These are phyloP conservation scores for Xanthostigma xanthostigma DNA, from an alignment of 2,888 invertebrate species.

Conservation along the genomic window DNA sequence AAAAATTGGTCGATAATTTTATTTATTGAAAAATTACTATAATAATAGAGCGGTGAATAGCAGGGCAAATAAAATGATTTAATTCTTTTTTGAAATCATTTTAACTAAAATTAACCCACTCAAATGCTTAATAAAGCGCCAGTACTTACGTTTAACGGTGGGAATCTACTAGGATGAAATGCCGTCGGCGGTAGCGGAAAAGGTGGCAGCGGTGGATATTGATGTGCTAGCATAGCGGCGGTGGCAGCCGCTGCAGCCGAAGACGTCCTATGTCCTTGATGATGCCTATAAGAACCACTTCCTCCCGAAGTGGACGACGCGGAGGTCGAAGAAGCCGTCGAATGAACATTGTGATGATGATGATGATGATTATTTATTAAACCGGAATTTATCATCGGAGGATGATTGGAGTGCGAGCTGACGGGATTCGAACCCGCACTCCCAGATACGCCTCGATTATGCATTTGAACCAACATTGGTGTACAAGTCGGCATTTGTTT, in stretches of 20 bases:
- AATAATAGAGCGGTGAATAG: too few species aligned
- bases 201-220: background rate
- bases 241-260: too few species aligned
- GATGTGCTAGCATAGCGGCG: too few species aligned
- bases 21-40: too few species aligned
- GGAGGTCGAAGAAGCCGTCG: too few species aligned
- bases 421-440: background rate
- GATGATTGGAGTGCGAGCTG: background rate
- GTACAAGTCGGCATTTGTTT: background rate
- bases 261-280: background rate
- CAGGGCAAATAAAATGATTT: too few species aligned
- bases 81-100: too few species aligned
- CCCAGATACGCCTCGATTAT: background rate
- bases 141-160: slow-evolving; percentile 5
- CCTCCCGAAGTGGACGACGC: background rate
- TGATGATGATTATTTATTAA: background rate
- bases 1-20: too few species aligned
- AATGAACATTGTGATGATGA: background rate
- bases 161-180: slow-evolving; percentile 3
- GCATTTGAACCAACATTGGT: background rate
- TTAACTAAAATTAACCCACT: too few species aligned
- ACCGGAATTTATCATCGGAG: background rate
- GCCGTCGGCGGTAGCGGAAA: slow-evolving; percentile 4
- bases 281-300: background rate
- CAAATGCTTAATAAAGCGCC: background rate